These are phyloP conservation scores for Pycnomerus fuliginosus DNA, from an alignment of 2,888 invertebrate species.

Conservation along the genomic window DNA sequence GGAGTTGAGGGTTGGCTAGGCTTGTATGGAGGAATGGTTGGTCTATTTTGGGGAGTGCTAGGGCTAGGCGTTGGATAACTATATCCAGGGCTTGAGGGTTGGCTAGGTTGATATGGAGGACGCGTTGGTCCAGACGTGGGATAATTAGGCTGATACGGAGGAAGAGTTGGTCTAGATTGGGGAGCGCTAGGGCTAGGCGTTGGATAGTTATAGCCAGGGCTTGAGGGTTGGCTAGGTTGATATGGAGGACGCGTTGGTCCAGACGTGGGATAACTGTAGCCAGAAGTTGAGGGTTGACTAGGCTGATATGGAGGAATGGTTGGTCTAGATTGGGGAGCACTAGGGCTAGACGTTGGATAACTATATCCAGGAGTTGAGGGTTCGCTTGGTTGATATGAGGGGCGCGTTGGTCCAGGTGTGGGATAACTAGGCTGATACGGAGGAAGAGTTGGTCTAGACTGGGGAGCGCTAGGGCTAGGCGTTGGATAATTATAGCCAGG, in stretches of 20 bases:
- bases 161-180: too few species aligned
- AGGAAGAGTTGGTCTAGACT: background rate
- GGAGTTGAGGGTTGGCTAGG: too few species aligned
- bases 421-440: constrained; percentile 8
- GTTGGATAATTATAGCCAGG: constrained; percentile 24
- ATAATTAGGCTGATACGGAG: too few species aligned
- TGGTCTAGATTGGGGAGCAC: background rate
- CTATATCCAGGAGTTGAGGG: constrained; percentile 16
- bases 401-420: constrained; percentile 16
- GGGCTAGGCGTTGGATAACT: constrained; percentile 20
- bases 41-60: constrained; percentile 2
- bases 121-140: too few species aligned
- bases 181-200: too few species aligned
- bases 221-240: too few species aligned
- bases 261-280: too few species aligned
- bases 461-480: constrained; percentile 11
- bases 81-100: constrained; percentile 15
- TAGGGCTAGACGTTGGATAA: constrained; percentile 13
- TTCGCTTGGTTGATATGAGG: background rate
- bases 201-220: too few species aligned
- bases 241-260: too few species aligned
- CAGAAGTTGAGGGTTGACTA: too few species aligned
- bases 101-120: background rate
- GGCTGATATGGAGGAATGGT: too few species aligned
- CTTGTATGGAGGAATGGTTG: too few species aligned